Conservation (phyloP, 2,888 invertebrate species). For the Mongoloraphidia duomilia region DNA sequence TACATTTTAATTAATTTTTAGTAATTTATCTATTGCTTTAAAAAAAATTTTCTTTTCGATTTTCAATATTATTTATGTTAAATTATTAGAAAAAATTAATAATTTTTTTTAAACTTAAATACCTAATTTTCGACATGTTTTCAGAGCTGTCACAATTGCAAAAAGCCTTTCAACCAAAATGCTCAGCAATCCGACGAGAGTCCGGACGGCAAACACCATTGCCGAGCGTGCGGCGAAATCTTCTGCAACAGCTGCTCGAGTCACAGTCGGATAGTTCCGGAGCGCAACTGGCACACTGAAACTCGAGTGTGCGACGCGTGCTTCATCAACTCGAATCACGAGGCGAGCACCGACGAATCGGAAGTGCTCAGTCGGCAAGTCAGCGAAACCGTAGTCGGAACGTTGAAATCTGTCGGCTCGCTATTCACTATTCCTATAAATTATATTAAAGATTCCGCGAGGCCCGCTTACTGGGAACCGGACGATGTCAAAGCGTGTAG, state of each 20-base stretch:
- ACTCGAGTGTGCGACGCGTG: conserved; percentile 65
- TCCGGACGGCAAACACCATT: conserved; percentile 51
- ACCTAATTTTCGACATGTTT: conserved; percentile 7
- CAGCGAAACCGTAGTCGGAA: too few relatives aligned
- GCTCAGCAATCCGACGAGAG: too few relatives aligned
- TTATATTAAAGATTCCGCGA: conserved; percentile 57
- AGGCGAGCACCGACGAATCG: conserved; percentile 11
- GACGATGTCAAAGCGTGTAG: conserved; percentile 55
- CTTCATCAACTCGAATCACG: conserved; percentile 20
- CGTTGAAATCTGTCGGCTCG: conserved; percentile 42
- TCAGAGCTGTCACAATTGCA: conserved; percentile 52
- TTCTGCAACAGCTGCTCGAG: conserved; percentile 61
- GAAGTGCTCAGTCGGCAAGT: conserved; percentile 19
- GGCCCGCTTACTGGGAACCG: conserved; percentile 69
- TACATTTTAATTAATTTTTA: too few relatives aligned
- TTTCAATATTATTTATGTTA: too few relatives aligned
- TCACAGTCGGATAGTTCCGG: conserved; percentile 51
- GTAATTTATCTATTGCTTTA: too few relatives aligned
- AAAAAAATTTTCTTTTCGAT: too few relatives aligned
- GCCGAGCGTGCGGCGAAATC: conserved; percentile 64
- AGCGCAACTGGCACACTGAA: conserved; percentile 52
- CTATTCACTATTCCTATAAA: conserved; percentile 51
- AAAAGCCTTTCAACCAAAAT: conserved; percentile 36
- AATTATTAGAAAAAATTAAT: too few relatives aligned
- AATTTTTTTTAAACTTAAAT: too few relatives aligned